Base-by-base conservation (phyloP, 2,888 invertebrate species). In the Schizotus pectinicornis region DNA sequence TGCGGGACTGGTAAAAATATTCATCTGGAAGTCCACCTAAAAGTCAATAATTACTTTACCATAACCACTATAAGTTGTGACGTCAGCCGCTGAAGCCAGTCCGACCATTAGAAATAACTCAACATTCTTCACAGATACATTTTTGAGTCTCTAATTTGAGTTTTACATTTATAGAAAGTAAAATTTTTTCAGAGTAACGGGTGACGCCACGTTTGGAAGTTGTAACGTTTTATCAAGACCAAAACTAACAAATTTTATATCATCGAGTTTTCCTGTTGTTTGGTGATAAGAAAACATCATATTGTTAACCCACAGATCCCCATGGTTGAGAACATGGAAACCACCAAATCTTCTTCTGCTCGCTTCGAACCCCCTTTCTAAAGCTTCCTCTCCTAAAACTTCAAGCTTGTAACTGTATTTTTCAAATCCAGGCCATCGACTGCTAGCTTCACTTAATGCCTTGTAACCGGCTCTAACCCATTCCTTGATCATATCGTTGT, bases 251-350 rank as follows among this genome's bases (percentile, higher is more conserved):
- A 70, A 69, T 64, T 67, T 74, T 7, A 79, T 72, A 22, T 82
- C 80, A 36, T 71, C 66, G 5, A 80, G 71, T 31, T 71, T 66
- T 11, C 76, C 75, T 52, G 74, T 67, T 9, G 74, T 63, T 56
- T 78, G 66, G 59, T 78, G 66, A 59, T 83, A 80, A 64, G 80
- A 79, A 59, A 83, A 83, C 65, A 84, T 77, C 67, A 84, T 79
- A 63, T 84, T 84, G 60, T 83, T 83, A 0, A 80, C 74, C 83
- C 83, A 84, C 3, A 83, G 69, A 69, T 84, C 84, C 1, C 83
- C 83, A 56, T 84, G 84, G 63, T 82, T 82, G 7, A 84, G 73
- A 8, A 83, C 83, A 46, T 79, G 78, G 41, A 83, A 77, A 1
- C 73, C 74, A 1, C 71, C 72, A 2, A 72, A 61, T 55, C 63